Conservation (phyloP, 23 tunicate species). For the Pegea sp. region DNA sequence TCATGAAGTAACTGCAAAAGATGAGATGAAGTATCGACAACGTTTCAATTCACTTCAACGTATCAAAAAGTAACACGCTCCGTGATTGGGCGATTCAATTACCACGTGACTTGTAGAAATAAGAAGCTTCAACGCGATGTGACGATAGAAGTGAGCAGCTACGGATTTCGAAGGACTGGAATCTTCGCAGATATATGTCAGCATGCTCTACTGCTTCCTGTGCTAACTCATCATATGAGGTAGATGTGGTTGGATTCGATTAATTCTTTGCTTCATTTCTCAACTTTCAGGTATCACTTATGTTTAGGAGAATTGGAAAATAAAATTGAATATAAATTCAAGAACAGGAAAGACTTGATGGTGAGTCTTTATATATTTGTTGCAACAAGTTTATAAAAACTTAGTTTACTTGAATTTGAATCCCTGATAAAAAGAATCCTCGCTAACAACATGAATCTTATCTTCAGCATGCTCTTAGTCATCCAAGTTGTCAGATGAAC, state of each 20-base stretch:
- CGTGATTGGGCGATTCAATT: neutral
- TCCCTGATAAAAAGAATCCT: neutral
- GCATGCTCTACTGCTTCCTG: conserved; percentile 77
- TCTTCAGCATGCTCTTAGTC: conserved; percentile 82
- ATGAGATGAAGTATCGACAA: conserved; percentile 40
- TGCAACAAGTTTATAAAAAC: too few species aligned
- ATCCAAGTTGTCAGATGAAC: conserved; percentile 93
- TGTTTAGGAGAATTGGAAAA: conserved; percentile 43
- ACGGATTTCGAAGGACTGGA: conserved; percentile 87
- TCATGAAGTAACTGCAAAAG: conserved; percentile 49
- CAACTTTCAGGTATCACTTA: conserved; percentile 37
- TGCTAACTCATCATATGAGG: conserved; percentile 86
- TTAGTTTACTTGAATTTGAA: too few species aligned
- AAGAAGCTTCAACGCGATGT: conserved; percentile 87
- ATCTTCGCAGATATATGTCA: conserved; percentile 85
- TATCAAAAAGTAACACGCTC: conserved; percentile 18
- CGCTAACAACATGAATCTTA: neutral
- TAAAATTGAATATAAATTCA: conserved; percentile 61
- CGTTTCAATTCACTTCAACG: conserved; percentile 55
- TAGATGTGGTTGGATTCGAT: neutral
- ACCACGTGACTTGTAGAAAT: conserved; percentile 11
- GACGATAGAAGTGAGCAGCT: conserved; percentile 77
- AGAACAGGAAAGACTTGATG: conserved; percentile 76
- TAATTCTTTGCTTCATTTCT: neutral
- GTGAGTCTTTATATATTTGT: too few species aligned